A percentile compares a stretch with the other conserved stretches of the same genome.
phyloP scores from a whole-genome alignment of 2,888 invertebrate species.

The Lycophotia porphyrea region DNA sequence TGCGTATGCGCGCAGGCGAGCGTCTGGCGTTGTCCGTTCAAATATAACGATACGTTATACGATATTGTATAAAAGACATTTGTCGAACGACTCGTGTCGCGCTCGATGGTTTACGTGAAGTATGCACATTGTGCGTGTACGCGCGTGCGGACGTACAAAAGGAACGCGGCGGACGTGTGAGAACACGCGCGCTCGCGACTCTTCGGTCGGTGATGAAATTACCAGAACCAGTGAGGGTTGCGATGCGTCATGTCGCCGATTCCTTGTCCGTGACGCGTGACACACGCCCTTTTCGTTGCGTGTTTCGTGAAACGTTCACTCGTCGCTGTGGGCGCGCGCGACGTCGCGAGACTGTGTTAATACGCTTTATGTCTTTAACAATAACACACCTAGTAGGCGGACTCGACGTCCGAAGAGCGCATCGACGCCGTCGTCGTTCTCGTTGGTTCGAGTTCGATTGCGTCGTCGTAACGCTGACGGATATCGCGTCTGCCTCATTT shows the following conservation, averaged over 20 bases:
- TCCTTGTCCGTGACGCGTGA: neutral
- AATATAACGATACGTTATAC: no score
- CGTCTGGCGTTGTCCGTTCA: no score
- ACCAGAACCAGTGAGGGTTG: neutral
- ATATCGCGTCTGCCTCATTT: slow-evolving; percentile 65
- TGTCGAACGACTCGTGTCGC: no score
- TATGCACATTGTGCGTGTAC: no score
- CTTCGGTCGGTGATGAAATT: neutral
- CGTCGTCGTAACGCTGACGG: slow-evolving; percentile 32
- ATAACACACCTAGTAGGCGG: no score
- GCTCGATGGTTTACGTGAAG: no score
- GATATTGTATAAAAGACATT: no score
- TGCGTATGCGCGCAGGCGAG: no score
- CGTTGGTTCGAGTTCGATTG: neutral
- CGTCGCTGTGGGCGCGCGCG: neutral
- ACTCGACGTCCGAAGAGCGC: neutral
- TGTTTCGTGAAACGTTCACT: neutral
- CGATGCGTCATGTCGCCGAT: neutral
- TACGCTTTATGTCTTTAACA: neutral
- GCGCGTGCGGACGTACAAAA: neutral
- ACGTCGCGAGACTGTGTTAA: no score
- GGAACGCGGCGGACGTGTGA: neutral
- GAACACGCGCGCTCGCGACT: neutral
- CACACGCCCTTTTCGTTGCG: neutral
- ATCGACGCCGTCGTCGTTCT: neutral